These are phyloP conservation scores for Scaptomyza flava DNA, from an alignment of 2,888 invertebrate species.

Conservation along the genomic window DNA sequence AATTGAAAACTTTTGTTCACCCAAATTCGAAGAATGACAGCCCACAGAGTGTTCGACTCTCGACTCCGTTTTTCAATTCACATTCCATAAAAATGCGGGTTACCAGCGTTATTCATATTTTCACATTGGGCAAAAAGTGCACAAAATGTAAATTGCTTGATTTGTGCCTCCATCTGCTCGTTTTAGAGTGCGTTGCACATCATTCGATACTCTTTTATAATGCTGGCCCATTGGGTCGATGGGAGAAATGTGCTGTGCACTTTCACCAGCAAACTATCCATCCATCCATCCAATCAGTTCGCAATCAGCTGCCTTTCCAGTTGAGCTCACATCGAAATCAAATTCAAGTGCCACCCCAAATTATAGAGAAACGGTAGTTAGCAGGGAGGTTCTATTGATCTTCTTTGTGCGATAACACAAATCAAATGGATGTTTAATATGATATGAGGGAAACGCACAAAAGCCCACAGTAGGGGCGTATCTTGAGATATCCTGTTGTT, in stretches of 20 bases:
- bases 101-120: slow-evolving; percentile 49
- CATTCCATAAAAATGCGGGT: slow-evolving; percentile 44
- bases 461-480: not conserved
- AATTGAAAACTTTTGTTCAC: slow-evolving; percentile 69
- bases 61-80: slow-evolving; percentile 8
- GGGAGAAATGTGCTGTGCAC: slow-evolving; percentile 70
- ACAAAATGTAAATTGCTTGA: slow-evolving; percentile 73
- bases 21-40: slow-evolving; percentile 38
- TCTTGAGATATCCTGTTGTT: not conserved
- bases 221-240: slow-evolving; percentile 60
- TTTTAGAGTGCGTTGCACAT: slow-evolving; percentile 8
- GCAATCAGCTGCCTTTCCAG: slow-evolving; percentile 34
- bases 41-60: slow-evolving; percentile 21
- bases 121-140: slow-evolving; percentile 50
- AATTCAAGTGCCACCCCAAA: slow-evolving; percentile 35
- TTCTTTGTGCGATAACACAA: slow-evolving; percentile 5
- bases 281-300: slow-evolving; percentile 3
- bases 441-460: slow-evolving; percentile 3
- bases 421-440: slow-evolving; percentile 10
- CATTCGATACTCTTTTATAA: slow-evolving; percentile 65
- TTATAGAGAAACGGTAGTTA: not conserved
- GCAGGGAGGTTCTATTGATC: slow-evolving; percentile 5
- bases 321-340: slow-evolving; percentile 55
- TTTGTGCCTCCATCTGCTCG: slow-evolving; percentile 44
- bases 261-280: slow-evolving; percentile 54